Evolutionary conservation across 2,888 invertebrate species (phyloP), one percentile per base, ranked within the genome.

Genomic region (Melanophora roralis): DNA sequence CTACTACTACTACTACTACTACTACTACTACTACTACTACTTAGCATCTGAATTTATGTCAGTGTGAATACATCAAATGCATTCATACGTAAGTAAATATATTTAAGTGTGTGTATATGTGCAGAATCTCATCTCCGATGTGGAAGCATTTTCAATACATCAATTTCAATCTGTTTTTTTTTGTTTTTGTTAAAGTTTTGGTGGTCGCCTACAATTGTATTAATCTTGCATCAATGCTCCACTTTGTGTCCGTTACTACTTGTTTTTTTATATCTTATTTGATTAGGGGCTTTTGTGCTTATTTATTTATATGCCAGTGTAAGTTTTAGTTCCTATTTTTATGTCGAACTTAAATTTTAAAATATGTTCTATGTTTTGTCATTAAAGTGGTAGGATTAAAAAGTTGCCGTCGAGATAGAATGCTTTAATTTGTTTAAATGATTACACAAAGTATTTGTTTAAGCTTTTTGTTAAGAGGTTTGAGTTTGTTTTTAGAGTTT

Each of bases 171-270:
- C n/a, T n/a, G n/a, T n/a, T n/a, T 65, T 65, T 27, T 47, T 38
- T 45, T 45, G 16, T 59, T 27, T 23, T 32, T 16, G n/a, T 9
- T n/a, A 1, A 0, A n/a, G n/a, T n/a, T n/a, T 47, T 32, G 45
- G 45, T 9, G 51, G 53, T 71, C 51, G 65, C 65, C 65, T 67
- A 77, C 71, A 60, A 65, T 69, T 78, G 51, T 59, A 53, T 51
- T 78, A 57, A 51, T 74, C 40, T 59, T 43, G 64, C 59, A 59
- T 74, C 57, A 69, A 74, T 74, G 59, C 57, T 57, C 69, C 21
- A 74, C 68, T 74, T 69, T 74, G 78, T 74, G 64, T 64, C 64
- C 62, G 62, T 45, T 78, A 65, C 74, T 11, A 47, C 64, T 69
- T 78, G 45, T 74, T 78, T 74, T 78, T 65, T 60, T 60, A 49